Evolutionary conservation across 2,113 vertebrate species (phyloP), one percentile per base, ranked within the genome.

Genomic region (Varanus komodoensis): DNA sequence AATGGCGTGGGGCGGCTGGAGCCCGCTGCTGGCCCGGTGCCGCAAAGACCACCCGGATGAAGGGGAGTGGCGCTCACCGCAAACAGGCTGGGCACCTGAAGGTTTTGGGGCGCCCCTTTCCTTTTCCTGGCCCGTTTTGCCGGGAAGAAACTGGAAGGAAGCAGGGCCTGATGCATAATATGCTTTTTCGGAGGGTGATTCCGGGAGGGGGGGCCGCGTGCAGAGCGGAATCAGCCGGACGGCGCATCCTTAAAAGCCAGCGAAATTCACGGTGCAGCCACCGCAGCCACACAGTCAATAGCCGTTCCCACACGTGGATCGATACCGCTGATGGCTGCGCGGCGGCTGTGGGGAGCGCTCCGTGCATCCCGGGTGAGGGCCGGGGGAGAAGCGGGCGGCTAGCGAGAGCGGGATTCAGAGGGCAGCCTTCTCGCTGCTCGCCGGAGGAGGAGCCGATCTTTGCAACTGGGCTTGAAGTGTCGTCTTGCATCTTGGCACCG

Each of bases 291-390:
- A 91, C 96, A 97, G 97, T 98, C 97, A 97, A 98, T 98, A 97
- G 96, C 97, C 97, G 98, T 98, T 97, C 97, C 97, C 97, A 97
- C 97, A 52, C 17, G 89, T 74, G 89, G 97, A 97, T 98, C 97
- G 90, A 98, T 98, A 97, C 90, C 91, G 96, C 93, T 96, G 97
- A 97, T 94, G 96, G 95, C 96, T 97, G 95, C 95, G 96, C 95
- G 96, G 87, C 73, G 88, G 97, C 96, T 95, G 95, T 95, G 94
- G 94, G 97, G 96, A 97, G 96, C 94, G 95, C 94, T 97, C 96
- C 96, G 95, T 95, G 95, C 96, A 87, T 83, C 93, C 93, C 95
- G 82, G 94, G 95, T 94, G 92, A 92, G 96, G 96, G 96, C 93
- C 95, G 91, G 95, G 89, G 95, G 93, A 93, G 95, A 93, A 96